A percentile compares a stretch with the other conserved stretches of the same genome.
phyloP scores from a whole-genome alignment of 2,888 invertebrate genomes.

The Alloscopus bannaensis region DNA sequence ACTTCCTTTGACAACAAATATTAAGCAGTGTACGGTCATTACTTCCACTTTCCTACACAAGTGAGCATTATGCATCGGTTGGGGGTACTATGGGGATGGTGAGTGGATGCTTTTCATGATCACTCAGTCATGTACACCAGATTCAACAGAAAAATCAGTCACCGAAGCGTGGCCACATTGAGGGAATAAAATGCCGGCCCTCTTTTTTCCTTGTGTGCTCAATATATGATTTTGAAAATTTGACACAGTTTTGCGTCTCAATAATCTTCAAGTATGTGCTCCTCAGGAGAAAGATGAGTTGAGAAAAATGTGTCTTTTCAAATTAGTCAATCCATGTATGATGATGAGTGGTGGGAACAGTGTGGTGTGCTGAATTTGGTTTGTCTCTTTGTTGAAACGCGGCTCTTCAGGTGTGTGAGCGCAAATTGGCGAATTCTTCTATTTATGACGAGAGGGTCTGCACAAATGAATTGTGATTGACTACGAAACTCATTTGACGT shows the following conservation, averaged over 20 bases:
- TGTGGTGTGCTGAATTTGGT: neutral
- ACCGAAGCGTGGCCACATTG: conserved; percentile 1
- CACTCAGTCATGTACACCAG: too few relatives aligned
- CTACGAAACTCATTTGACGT: too few relatives aligned
- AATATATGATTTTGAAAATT: conserved; percentile 4
- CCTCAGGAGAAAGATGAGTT: neutral
- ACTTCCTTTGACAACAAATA: neutral
- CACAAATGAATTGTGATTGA: too few relatives aligned
- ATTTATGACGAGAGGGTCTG: too few relatives aligned
- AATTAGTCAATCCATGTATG: neutral
- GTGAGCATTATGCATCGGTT: too few relatives aligned
- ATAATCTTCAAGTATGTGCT: neutral
- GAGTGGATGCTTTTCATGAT: too few relatives aligned
- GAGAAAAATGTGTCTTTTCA: conserved; percentile 1
- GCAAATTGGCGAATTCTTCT: conserved; percentile 28
- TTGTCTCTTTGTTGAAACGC: neutral
- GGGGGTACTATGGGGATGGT: too few relatives aligned
- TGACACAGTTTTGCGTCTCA: conserved; percentile 1
- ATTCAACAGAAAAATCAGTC: neutral
- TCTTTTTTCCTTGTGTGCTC: neutral
- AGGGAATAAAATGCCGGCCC: neutral
- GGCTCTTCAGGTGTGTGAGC: conserved; percentile 24
- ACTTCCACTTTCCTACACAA: neutral
- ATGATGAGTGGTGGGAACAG: neutral
- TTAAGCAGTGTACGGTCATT: neutral